These are phyloP conservation scores for Orius insidiosus DNA, from an alignment of 1,140 invertebrate genomes.

Conservation along the genomic window DNA sequence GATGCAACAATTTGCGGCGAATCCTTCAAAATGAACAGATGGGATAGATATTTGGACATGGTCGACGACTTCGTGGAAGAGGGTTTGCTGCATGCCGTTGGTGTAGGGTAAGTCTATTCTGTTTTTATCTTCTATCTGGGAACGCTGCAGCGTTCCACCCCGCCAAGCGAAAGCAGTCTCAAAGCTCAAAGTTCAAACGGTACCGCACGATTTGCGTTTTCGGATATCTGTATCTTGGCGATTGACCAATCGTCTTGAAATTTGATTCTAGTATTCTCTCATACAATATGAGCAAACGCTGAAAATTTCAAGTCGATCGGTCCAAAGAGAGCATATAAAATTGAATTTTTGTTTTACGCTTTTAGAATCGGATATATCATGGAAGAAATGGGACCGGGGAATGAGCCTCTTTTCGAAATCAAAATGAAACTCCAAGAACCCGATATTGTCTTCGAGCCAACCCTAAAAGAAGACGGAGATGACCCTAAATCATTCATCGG, in stretches of 20 bases:
- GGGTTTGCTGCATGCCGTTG: conserved; percentile 35
- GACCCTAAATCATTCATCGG: conserved; percentile 38
- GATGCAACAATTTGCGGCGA: conserved; percentile 14
- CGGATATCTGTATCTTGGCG: too few species aligned
- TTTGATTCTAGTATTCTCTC: too few species aligned
- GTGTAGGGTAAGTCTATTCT: conserved; percentile 15
- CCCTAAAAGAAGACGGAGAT: conserved; percentile 31
- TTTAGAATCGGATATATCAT: conserved; percentile 29
- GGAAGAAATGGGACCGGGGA: conserved; percentile 26
- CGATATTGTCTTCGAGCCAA: conserved; percentile 41
- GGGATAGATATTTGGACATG: conserved; percentile 42
- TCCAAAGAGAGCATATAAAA: too few species aligned
- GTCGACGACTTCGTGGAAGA: conserved; percentile 41
- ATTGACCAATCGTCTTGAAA: too few species aligned
- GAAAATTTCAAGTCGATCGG: too few species aligned
- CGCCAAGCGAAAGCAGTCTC: too few species aligned
- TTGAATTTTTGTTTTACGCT: not conserved
- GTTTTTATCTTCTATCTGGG: not conserved
- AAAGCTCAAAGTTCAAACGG: too few species aligned
- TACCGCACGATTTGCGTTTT: too few species aligned
- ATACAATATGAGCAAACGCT: too few species aligned
- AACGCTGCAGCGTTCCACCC: conserved; percentile 7
- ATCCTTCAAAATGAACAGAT: conserved; percentile 25
- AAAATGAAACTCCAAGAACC: conserved; percentile 41
- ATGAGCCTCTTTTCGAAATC: conserved; percentile 38